Base-by-base conservation (phyloP, 2,888 invertebrate species). In the Lathronympha strigana region DNA sequence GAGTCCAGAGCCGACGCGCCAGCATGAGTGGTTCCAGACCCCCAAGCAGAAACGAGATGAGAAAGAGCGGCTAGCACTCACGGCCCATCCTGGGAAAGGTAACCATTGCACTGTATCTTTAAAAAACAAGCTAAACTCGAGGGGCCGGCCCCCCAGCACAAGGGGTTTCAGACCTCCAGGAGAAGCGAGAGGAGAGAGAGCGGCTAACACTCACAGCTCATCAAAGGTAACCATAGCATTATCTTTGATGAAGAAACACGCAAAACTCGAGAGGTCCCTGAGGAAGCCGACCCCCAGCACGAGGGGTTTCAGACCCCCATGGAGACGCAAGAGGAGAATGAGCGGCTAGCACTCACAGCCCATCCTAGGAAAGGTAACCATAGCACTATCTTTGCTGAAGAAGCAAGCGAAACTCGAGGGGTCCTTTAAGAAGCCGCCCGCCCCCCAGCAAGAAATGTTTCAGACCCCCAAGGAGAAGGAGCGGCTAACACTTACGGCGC, bases 301-400 rank as follows among this genome's bases (percentile, higher is more conserved):
- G 93, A 94, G 57, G 98, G 98, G 98, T 98, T 98, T 93, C 98
- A 98, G 87, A 95, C 95, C 0, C 94, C 94, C 5, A 94, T 94
- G 70, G 95, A 98, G 83, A 94, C 97, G 70, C 94, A 95, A 75
- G 93, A 94, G 13, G 97, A 97, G 79, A 96, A 96, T 78, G 94
- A 95, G 77, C 88, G 93, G 4, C 82, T 95, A 0, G 88, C 94
- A 0, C 76, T 95, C 1, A 86, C 85, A 0, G 69, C 69, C 50
- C 87, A 85, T 33, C n/a, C n/a, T n/a, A n/a, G n/a, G n/a, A n/a
- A n/a, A n/a, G n/a, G n/a, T n/a, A n/a, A n/a, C n/a, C n/a, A n/a
- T n/a, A n/a, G n/a, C n/a, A n/a, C n/a, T n/a, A n/a, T n/a, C n/a
- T n/a, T n/a, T n/a, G n/a, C n/a, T n/a, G n/a, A n/a, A n/a, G n/a